These are phyloP conservation scores for Bubo blakistoni DNA, from an alignment of 2,113 vertebrate species.

Conservation along the genomic window DNA sequence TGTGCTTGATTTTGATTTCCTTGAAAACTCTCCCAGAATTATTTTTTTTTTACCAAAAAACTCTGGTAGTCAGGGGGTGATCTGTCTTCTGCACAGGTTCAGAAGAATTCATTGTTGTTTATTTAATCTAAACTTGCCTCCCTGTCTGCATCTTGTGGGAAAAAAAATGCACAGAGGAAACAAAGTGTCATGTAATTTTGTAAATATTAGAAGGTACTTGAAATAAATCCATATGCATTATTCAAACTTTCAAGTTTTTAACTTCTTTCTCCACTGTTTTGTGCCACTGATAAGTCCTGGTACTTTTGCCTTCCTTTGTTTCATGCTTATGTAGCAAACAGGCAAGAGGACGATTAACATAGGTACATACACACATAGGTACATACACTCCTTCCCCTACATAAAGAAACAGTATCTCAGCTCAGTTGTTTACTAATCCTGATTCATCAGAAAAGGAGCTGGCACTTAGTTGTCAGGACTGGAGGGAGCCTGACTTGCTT, in stretches of 20 bases:
- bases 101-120: constrained; percentile 54
- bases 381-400: neutral
- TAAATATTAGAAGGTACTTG: constrained; percentile 55
- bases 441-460: neutral
- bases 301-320: neutral
- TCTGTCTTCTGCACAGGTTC: constrained; percentile 41
- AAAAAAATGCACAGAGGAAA: constrained; percentile 55
- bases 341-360: neutral
- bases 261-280: constrained; percentile 5
- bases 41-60: constrained; percentile 15
- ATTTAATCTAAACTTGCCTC: constrained; percentile 45
- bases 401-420: neutral
- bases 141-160: constrained; percentile 37
- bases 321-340: neutral
- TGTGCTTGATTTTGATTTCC: constrained; percentile 54
- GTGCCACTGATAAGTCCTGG: neutral
- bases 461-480: neutral
- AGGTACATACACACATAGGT: neutral
- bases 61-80: constrained; percentile 34
- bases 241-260: constrained; percentile 30
- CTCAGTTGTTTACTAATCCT: neutral
- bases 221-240: constrained; percentile 50
- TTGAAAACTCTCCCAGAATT: constrained; percentile 50
- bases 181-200: constrained; percentile 55
- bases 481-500: neutral